phyloP scores from a whole-genome alignment of 1,140 invertebrate genomes.

The Heliothis virescens region DNA sequence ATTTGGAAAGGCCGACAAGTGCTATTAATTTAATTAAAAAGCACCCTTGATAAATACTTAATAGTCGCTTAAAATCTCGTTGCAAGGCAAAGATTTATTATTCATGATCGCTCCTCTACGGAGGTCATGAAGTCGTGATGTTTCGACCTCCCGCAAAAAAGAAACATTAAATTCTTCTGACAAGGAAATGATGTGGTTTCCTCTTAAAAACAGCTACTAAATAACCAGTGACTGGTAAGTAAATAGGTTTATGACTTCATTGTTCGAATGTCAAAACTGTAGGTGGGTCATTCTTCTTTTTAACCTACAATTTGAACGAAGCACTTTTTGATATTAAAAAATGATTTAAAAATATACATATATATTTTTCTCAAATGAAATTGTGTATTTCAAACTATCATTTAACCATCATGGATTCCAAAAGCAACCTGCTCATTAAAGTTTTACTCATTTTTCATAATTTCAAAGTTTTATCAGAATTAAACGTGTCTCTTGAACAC shows the following conservation, averaged over 20 bases:
- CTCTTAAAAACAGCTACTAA: conserved; percentile 30
- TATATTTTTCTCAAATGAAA: no score
- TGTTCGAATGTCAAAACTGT: conserved; percentile 6
- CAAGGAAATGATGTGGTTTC: conserved; percentile 34
- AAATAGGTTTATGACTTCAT: neutral
- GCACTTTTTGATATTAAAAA: no score
- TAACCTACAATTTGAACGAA: no score
- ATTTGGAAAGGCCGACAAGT: conserved; percentile 24
- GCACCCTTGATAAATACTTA: conserved; percentile 32
- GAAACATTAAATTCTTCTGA: conserved; percentile 1
- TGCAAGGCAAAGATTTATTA: conserved; percentile 45
- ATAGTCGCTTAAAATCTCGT: conserved; percentile 42
- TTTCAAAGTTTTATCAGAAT: no score
- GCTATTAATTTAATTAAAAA: conserved; percentile 16
- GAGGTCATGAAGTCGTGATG: conserved; percentile 25
- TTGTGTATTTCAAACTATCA: no score
- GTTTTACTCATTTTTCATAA: no score
- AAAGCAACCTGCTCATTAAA: no score
- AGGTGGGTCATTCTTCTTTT: no score
- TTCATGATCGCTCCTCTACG: conserved; percentile 33
- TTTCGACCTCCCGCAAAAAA: conserved; percentile 40
- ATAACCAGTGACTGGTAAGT: neutral
- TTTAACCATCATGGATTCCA: no score
- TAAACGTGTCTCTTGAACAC: no score
- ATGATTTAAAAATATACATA: no score